A percentile compares a stretch with the other conserved stretches of the same genome.
These are phyloP conservation scores for Echeneis naucrates DNA, from an alignment of 2,797 vertebrate genomes.

Conservation along the genomic window DNA sequence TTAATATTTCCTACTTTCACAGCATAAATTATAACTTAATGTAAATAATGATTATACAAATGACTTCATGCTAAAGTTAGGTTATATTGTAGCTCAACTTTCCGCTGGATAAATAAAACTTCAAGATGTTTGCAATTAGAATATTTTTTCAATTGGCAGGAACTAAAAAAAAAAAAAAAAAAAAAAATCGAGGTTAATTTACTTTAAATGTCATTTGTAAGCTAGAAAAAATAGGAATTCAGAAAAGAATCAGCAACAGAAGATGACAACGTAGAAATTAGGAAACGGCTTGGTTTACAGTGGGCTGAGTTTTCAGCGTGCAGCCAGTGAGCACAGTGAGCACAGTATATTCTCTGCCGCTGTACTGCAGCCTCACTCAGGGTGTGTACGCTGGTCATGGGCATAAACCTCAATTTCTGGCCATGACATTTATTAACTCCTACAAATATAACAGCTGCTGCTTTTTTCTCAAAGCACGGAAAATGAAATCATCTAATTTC, in stretches of 20 bases:
- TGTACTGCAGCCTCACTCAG: constrained; percentile 54
- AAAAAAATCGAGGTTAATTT: background rate
- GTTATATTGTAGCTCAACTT: background rate
- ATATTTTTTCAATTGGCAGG: background rate
- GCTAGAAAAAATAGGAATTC: background rate
- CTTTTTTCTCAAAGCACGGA: constrained; percentile 69
- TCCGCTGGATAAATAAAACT: background rate
- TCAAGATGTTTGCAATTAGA: background rate
- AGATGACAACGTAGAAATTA: constrained; percentile 40
- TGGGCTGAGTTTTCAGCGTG: constrained; percentile 30
- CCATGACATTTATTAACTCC: constrained; percentile 82
- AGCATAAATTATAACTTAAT: no score
- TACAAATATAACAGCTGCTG: constrained; percentile 74
- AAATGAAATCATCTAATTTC: constrained; percentile 84
- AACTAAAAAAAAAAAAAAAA: background rate
- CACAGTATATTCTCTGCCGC: constrained; percentile 52
- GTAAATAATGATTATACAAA: no score
- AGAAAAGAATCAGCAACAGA: background rate
- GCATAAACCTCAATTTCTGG: constrained; percentile 77
- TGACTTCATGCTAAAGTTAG: background rate
- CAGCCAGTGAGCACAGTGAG: constrained; percentile 60
- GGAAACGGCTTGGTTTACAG: constrained; percentile 44
- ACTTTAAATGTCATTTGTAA: background rate
- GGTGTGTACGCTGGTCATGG: constrained; percentile 75
- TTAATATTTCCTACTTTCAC: no score